phyloP scores from a whole-genome alignment of 2,888 invertebrate genomes.

The Hemaris fuciformis region DNA sequence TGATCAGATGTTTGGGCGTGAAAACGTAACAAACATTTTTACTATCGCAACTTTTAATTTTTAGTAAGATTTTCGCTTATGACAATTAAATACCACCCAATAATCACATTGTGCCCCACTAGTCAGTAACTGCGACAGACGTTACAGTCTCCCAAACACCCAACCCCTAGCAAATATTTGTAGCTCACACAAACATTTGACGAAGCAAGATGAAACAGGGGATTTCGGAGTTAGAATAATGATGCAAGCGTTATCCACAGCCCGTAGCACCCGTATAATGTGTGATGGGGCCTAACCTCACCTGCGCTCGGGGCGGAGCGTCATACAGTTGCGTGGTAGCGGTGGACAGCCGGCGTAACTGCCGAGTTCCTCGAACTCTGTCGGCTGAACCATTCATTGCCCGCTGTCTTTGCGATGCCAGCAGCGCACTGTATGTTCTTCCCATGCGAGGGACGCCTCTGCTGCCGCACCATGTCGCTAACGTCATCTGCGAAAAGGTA shows the following conservation, averaged over 20 bases:
- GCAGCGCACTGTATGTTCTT: slow-evolving; percentile 50
- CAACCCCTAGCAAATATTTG: too few species aligned
- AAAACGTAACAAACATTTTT: too few species aligned
- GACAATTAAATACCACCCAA: too few species aligned
- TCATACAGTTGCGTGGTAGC: slow-evolving; percentile 68
- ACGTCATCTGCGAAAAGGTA: slow-evolving; percentile 54
- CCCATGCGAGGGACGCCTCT: slow-evolving; percentile 57
- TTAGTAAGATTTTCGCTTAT: too few species aligned
- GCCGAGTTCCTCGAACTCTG: slow-evolving; percentile 46
- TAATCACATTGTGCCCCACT: too few species aligned
- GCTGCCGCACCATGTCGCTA: slow-evolving; percentile 65
- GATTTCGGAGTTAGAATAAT: background rate
- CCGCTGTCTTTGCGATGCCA: slow-evolving; percentile 50
- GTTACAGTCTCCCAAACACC: too few species aligned
- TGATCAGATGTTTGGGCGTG: too few species aligned
- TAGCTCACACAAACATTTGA: too few species aligned
- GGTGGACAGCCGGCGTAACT: slow-evolving; percentile 62
- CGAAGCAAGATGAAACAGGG: too few species aligned
- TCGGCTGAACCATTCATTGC: slow-evolving; percentile 39
- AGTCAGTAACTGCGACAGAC: too few species aligned
- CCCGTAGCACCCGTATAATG: slow-evolving; percentile 34
- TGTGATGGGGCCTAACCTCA: slow-evolving; percentile 64
- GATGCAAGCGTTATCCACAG: slow-evolving; percentile 11
- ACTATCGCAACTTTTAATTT: too few species aligned
- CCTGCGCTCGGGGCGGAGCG: slow-evolving; percentile 72